These are phyloP conservation scores for Drosophila monieri DNA, from an alignment of 2,888 invertebrate genomes.

Conservation along the genomic window DNA sequence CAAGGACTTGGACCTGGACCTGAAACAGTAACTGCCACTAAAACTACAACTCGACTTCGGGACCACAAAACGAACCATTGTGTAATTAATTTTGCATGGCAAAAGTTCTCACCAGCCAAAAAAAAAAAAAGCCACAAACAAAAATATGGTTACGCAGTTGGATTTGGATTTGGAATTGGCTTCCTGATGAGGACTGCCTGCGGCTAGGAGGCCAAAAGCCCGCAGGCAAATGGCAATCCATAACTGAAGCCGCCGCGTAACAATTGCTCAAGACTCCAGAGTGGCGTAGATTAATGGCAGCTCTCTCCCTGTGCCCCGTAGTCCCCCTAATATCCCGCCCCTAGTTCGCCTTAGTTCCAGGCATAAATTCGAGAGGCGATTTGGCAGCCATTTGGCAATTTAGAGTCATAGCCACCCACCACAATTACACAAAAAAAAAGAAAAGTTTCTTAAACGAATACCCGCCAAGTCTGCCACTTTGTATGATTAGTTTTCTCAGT, in stretches of 20 bases:
- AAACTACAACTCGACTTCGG: slow-evolving; percentile 20
- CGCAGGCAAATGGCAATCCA: slow-evolving; percentile 31
- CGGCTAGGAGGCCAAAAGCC: slow-evolving; percentile 42
- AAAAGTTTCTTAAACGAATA: slow-evolving; percentile 1
- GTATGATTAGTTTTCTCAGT: slow-evolving; percentile 4
- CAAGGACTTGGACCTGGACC: slow-evolving; percentile 23
- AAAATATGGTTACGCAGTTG: slow-evolving; percentile 59
- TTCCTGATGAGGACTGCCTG: slow-evolving; percentile 75
- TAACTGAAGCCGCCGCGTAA: slow-evolving; percentile 45
- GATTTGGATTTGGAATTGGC: slow-evolving; percentile 32
- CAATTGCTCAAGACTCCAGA: slow-evolving; percentile 54
- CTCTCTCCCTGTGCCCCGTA: slow-evolving; percentile 16
- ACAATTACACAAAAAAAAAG: slow-evolving; percentile 22
- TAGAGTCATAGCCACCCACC: slow-evolving; percentile 37
- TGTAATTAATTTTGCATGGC: slow-evolving; percentile 73
- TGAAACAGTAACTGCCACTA: not conserved
- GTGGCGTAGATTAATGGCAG: slow-evolving; percentile 58
- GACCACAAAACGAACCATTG: slow-evolving; percentile 49
- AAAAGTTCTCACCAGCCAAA: slow-evolving; percentile 56
- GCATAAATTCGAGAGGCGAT: slow-evolving; percentile 31
- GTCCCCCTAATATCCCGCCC: slow-evolving; percentile 10
- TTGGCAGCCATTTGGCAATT: slow-evolving; percentile 21
- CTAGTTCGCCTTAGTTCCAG: slow-evolving; percentile 21
- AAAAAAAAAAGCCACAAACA: slow-evolving; percentile 12
- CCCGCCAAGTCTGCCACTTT: not conserved